Base-by-base conservation (phyloP, 1,140 invertebrate genomes). In the Danaus melanippus region DNA sequence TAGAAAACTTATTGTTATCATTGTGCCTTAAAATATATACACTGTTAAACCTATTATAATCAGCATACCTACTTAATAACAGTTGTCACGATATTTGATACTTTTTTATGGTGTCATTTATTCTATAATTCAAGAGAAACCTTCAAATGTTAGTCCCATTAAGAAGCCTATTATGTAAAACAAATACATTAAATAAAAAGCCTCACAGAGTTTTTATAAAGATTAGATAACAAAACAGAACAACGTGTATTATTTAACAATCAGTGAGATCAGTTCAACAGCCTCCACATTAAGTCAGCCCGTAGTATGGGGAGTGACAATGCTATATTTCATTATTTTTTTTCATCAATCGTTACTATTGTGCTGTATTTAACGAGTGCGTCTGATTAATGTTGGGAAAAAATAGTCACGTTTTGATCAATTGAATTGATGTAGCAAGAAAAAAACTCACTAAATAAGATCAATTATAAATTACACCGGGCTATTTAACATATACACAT, bases 201-300 rank as follows among this genome's bases (percentile, higher is more conserved):
- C 21, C 21, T 32, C 21, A 32, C 0, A 32, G 4, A 32, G 46
- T 49, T 48, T 48, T 56, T 49, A 49, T 55, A 21, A 53, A 21
- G 46, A 17, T 42, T 7, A 12, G 47, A 54, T 50, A 57, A 60
- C 64, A 66, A 64, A 60, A 32, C 21, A 32, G 21, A 32, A 60
- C 56, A 48, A 60, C 64, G 61, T 46, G 54, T 58, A 69, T 69
- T 60, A 60, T 60, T 60, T 45, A 63, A 63, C 53, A 58, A 62
- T 67, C 62, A 65, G 46, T 60, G 62, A 67, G 53, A 59, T 56
- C 42, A 50, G 64, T 58, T 66, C 60, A 21, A 54, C 49, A 44
- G 32, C 64, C 67, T 54, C 46, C 42, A 45, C 41, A 43, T 15
- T 15, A 15, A 15, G 15, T 15, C 15, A 41, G 58, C 49, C 32